Evolutionary conservation across 2,888 invertebrate genomes (phyloP).

Genomic region (Chrysolina haemoptera): DNA sequence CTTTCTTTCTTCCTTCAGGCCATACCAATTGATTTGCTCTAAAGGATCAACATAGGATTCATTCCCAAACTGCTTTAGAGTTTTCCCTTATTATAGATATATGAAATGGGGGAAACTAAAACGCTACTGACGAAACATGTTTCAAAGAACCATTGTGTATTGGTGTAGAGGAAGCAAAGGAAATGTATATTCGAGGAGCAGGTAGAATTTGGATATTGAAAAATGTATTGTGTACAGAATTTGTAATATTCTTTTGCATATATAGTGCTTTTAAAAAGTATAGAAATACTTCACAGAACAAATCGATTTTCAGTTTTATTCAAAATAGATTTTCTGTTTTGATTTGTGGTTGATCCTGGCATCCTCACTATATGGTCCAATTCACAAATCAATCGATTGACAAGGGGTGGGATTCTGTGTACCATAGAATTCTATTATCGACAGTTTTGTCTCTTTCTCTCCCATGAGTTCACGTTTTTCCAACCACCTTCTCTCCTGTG

Average conservation of each 20-base stretch:
- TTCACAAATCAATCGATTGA: too few species aligned
- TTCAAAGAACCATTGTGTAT: conserved; percentile 17
- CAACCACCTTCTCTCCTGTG: too few species aligned
- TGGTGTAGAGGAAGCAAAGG: conserved; percentile 6
- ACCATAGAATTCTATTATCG: too few species aligned
- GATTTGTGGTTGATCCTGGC: too few species aligned
- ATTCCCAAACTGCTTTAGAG: conserved; percentile 59
- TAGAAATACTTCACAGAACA: too few species aligned
- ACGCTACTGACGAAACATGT: conserved; percentile 15
- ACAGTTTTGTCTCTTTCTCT: too few species aligned
- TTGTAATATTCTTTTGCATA: neutral
- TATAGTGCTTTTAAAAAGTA: too few species aligned
- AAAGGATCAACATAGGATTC: conserved; percentile 61
- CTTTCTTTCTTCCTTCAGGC: conserved; percentile 59
- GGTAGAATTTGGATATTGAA: neutral
- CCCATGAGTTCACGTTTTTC: too few species aligned
- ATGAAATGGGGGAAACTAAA: conserved; percentile 12
- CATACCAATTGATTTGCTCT: conserved; percentile 65
- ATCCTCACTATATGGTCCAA: too few species aligned
- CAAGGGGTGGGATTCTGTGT: too few species aligned
- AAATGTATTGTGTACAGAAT: neutral
- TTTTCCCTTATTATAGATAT: conserved; percentile 53
- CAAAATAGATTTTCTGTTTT: too few species aligned
- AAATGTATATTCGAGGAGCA: neutral
- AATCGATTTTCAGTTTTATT: too few species aligned